Percentiles rank a stretch among this genome's conserved stretches.
Evolutionary conservation across 2,797 vertebrate species (phyloP).

Genomic region (Chrysocyon brachyurus): DNA sequence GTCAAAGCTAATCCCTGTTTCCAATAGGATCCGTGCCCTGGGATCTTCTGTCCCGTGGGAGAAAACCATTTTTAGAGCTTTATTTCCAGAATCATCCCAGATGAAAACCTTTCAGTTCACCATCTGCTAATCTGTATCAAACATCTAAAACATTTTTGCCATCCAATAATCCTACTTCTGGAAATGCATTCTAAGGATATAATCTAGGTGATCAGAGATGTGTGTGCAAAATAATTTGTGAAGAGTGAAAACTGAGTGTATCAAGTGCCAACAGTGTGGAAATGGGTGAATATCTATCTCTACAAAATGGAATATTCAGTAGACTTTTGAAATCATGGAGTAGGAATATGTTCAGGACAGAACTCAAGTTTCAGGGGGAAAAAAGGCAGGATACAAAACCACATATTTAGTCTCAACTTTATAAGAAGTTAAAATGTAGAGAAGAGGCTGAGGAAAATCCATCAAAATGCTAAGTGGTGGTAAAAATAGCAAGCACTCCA

Average conservation of each 20-base stretch:
- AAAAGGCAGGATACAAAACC: neutral
- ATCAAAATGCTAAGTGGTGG: neutral
- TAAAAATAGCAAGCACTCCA: neutral
- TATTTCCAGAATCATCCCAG: neutral
- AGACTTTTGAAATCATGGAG: neutral
- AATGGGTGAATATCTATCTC: too few relatives aligned
- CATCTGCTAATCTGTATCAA: neutral
- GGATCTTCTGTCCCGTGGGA: neutral
- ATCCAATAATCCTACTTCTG: neutral
- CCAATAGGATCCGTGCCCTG: neutral
- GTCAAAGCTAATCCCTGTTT: neutral
- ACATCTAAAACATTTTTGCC: neutral
- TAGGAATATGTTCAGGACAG: neutral
- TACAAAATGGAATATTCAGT: neutral
- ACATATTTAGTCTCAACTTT: neutral
- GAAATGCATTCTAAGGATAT: neutral
- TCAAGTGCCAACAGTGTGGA: neutral
- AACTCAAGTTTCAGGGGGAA: neutral
- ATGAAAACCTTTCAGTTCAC: neutral
- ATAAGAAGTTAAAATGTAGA: neutral
- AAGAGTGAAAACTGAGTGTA: neutral
- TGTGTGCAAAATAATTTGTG: neutral
- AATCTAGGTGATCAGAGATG: neutral
- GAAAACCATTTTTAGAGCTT: constrained; percentile 42
- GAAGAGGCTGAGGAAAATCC: neutral